These are phyloP conservation scores for Hyalella azteca DNA, from an alignment of 2,888 invertebrate species.

Conservation along the genomic window DNA sequence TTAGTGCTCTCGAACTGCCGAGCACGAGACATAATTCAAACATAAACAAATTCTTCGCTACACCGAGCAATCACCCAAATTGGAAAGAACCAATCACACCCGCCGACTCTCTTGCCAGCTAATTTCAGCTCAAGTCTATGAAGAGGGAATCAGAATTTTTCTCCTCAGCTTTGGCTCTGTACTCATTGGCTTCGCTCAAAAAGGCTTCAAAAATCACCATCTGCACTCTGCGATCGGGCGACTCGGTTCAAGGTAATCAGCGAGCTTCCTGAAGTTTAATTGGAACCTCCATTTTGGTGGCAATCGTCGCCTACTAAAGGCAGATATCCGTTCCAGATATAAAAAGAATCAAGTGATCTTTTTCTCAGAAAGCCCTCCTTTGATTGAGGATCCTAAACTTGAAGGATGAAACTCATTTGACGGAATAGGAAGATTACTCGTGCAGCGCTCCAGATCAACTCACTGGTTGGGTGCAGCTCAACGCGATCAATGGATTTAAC, in stretches of 20 bases:
- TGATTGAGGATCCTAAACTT: conserved; percentile 17
- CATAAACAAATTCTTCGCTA: too few species aligned
- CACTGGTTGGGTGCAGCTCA: too few species aligned
- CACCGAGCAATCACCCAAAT: too few species aligned
- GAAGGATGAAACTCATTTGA: conserved; percentile 15
- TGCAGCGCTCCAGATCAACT: too few species aligned
- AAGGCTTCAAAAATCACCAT: conserved; percentile 2
- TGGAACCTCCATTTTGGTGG: conserved; percentile 27
- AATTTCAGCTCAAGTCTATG: conserved; percentile 2
- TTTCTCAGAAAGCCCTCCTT: not conserved
- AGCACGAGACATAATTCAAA: too few species aligned
- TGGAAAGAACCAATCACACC: too few species aligned
- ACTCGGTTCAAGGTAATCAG: conserved; percentile 9
- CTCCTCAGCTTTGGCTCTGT: not conserved
- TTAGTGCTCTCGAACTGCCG: too few species aligned
- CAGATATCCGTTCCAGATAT: conserved; percentile 7
- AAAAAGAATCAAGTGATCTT: conserved; percentile 13
- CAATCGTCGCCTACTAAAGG: conserved; percentile 30
- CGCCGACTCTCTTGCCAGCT: not conserved
- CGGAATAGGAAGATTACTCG: conserved; percentile 6
- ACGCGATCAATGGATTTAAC: too few species aligned
- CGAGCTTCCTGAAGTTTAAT: conserved; percentile 25
- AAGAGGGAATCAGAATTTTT: conserved; percentile 15
- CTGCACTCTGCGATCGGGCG: conserved; percentile 10
- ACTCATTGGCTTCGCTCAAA: not conserved